Conservation (phyloP, 2,888 invertebrate species). For the Trilocha varians region DNA sequence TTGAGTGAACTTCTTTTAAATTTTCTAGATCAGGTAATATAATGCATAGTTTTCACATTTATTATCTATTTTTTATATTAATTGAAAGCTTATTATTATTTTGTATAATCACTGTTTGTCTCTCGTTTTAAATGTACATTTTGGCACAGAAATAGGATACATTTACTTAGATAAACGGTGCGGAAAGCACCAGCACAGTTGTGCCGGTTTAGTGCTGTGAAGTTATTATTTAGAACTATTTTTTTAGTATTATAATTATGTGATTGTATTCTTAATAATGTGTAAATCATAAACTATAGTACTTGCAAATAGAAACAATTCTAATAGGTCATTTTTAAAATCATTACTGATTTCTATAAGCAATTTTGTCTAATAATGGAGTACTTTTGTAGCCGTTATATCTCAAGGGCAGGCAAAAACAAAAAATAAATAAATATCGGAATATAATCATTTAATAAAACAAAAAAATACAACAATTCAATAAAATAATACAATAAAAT, state of each 20-base stretch:
- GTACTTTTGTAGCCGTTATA: too few relatives aligned
- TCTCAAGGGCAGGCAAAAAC: conserved; percentile 21
- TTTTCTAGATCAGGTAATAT: background rate
- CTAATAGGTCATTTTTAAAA: too few relatives aligned
- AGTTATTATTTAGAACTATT: conserved; percentile 52
- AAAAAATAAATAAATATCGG: conserved; percentile 37
- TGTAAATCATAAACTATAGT: too few relatives aligned
- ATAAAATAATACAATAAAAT: conserved; percentile 20
- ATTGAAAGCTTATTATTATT: conserved; percentile 2
- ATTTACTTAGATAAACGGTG: background rate
- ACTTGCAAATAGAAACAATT: too few relatives aligned
- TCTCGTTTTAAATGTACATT: conserved; percentile 34
- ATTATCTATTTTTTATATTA: background rate
- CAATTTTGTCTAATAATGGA: too few relatives aligned
- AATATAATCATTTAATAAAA: conserved; percentile 64
- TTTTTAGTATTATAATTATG: too few relatives aligned
- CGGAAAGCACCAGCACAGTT: background rate
- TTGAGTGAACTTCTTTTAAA: conserved; percentile 8
- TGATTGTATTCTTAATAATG: too few relatives aligned
- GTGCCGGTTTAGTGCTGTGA: conserved; percentile 59
- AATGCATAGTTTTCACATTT: background rate
- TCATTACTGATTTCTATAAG: too few relatives aligned
- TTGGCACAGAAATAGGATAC: conserved; percentile 63
- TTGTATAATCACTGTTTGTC: conserved; percentile 29
- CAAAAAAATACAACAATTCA: conserved; percentile 46